phyloP scores from a whole-genome alignment of 2,797 vertebrate species.

The Pipistrellus pipistrellus region DNA sequence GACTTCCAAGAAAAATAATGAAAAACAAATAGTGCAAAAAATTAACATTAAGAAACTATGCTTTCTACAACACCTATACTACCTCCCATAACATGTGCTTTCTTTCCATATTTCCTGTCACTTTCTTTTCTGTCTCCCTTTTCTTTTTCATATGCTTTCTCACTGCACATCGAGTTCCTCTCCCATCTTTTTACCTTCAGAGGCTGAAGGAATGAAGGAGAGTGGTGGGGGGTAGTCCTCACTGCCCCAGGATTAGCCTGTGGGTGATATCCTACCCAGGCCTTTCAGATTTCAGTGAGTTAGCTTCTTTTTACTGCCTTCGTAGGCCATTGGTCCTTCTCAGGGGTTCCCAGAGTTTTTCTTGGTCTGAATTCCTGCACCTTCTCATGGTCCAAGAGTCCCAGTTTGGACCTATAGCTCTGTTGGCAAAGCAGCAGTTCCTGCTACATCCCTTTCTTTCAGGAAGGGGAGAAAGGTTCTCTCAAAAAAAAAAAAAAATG shows the following conservation, averaged over 20 bases:
- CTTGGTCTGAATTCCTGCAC: not conserved
- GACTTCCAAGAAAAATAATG: not conserved
- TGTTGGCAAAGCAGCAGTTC: not conserved
- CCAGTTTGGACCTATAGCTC: not conserved
- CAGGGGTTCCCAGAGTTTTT: not conserved
- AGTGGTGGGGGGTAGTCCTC: not conserved
- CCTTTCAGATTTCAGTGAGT: not conserved
- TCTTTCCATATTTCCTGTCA: not conserved
- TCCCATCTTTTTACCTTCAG: not conserved
- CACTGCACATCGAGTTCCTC: not conserved
- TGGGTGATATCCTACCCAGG: too few species aligned
- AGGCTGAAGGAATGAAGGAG: too few species aligned
- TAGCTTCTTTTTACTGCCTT: fast-evolving
- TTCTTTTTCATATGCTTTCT: not conserved
- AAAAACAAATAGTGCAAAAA: not conserved
- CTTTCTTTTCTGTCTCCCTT: not conserved
- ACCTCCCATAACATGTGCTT: fast-evolving
- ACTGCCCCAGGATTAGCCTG: not conserved
- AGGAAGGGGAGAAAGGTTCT: not conserved
- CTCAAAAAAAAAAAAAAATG: not conserved
- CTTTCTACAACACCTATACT: not conserved
- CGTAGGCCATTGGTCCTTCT: not conserved
- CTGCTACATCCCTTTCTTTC: not conserved
- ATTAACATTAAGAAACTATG: not conserved
- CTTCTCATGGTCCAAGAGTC: not conserved